phyloP scores from a whole-genome alignment of 2,797 vertebrate genomes.

The Myiotriccus ornatus region DNA sequence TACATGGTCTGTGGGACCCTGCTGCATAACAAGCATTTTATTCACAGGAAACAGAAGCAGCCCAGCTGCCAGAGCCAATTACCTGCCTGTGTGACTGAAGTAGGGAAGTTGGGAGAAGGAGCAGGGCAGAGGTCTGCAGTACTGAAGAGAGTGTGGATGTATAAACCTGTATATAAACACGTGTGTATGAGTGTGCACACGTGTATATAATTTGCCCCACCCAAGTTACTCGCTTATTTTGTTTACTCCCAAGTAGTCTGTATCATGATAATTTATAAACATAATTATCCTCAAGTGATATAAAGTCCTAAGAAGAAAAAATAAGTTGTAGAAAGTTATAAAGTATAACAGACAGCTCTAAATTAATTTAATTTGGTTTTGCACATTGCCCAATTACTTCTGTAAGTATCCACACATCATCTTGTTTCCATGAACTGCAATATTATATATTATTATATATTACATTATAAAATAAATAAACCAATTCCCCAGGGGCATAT shows the following conservation, averaged over 20 bases:
- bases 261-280: not conserved
- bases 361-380: not conserved
- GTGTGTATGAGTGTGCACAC: too few relatives aligned
- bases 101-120: not conserved
- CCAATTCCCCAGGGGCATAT: not conserved
- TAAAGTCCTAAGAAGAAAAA: not conserved
- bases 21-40: not conserved
- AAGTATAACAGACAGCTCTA: not conserved
- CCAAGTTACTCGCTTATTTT: not conserved
- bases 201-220: not conserved
- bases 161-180: too few relatives aligned
- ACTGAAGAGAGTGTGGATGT: too few relatives aligned
- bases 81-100: not conserved
- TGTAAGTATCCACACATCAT: not conserved
- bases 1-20: not conserved
- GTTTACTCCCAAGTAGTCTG: not conserved
- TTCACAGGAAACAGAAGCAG: not conserved
- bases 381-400: not conserved
- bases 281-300: not conserved
- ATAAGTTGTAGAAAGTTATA: not conserved
- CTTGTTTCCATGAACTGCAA: not conserved
- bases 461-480: not conserved
- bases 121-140: not conserved
- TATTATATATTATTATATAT: too few relatives aligned
- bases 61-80: not conserved